phyloP scores from a whole-genome alignment of 2,113 vertebrate genomes.

The Rallus limicola region DNA sequence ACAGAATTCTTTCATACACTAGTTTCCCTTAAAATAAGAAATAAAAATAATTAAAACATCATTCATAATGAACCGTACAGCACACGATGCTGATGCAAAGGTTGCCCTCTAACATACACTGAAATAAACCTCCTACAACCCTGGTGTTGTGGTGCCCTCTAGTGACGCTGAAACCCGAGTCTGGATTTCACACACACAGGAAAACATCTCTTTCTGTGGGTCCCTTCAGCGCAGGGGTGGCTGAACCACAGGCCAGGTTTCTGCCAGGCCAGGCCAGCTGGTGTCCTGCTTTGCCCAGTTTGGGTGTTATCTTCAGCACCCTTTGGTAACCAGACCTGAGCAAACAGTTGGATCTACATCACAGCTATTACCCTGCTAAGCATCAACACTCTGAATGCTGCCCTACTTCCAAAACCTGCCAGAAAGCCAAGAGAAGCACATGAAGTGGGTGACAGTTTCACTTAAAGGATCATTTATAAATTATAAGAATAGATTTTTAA shows the following conservation, averaged over 20 bases:
- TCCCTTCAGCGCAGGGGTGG: not conserved
- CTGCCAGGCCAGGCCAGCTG: not conserved
- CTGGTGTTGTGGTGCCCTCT: slow-evolving; percentile 61
- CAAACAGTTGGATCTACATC: not conserved
- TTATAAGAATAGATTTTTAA: not conserved
- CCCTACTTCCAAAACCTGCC: not conserved
- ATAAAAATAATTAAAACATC: not conserved
- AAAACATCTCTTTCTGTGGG: not conserved
- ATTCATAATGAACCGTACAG: not conserved
- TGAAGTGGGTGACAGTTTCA: not conserved
- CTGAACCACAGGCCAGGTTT: not conserved
- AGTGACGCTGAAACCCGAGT: not conserved
- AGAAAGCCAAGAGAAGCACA: not conserved
- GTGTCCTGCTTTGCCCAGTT: not conserved
- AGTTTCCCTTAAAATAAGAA: slow-evolving; percentile 81
- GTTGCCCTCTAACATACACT: not conserved
- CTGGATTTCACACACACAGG: not conserved
- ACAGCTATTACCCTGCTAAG: not conserved
- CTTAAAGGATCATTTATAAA: not conserved
- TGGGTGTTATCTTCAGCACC: not conserved
- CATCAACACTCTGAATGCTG: not conserved
- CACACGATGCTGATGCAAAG: not conserved
- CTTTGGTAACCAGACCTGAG: not conserved
- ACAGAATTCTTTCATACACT: slow-evolving; percentile 93
- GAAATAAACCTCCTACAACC: not conserved